These are phyloP conservation scores for Hoplodrina ambigua DNA, from an alignment of 2,888 invertebrate genomes.

Conservation along the genomic window DNA sequence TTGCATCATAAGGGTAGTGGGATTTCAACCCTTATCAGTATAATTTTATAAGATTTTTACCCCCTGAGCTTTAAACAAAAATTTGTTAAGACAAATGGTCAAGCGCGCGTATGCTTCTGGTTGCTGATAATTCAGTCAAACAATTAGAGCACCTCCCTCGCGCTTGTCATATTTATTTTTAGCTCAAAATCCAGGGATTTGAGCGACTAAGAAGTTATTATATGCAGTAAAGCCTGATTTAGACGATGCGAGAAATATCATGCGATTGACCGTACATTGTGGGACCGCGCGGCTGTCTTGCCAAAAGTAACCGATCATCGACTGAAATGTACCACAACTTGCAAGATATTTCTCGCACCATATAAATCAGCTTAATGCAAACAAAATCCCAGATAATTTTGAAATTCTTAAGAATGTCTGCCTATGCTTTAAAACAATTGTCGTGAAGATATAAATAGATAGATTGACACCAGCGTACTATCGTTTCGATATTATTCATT, in stretches of 20 bases:
- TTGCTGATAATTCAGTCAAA: not conserved
- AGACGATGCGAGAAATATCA: no score
- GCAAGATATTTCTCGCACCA: no score
- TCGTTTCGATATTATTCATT: conserved; percentile 19
- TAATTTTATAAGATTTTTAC: conserved; percentile 2
- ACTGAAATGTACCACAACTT: no score
- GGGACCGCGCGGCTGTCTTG: no score
- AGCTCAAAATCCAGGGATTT: not conserved
- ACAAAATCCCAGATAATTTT: not conserved
- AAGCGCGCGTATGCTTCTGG: no score
- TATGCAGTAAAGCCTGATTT: no score
- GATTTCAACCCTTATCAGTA: conserved; percentile 7
- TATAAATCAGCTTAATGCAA: not conserved
- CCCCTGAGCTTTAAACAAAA: not conserved
- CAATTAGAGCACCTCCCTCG: not conserved
- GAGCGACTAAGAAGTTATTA: not conserved
- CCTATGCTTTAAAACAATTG: not conserved
- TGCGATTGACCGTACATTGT: no score
- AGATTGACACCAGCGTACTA: not conserved
- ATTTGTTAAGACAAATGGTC: not conserved
- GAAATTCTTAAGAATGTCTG: not conserved
- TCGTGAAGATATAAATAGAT: not conserved
- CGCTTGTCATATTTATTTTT: not conserved
- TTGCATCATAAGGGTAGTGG: not conserved
- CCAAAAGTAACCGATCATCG: no score